Base-by-base conservation (phyloP, 2,113 vertebrate genomes). In the Callipepla californica region DNA sequence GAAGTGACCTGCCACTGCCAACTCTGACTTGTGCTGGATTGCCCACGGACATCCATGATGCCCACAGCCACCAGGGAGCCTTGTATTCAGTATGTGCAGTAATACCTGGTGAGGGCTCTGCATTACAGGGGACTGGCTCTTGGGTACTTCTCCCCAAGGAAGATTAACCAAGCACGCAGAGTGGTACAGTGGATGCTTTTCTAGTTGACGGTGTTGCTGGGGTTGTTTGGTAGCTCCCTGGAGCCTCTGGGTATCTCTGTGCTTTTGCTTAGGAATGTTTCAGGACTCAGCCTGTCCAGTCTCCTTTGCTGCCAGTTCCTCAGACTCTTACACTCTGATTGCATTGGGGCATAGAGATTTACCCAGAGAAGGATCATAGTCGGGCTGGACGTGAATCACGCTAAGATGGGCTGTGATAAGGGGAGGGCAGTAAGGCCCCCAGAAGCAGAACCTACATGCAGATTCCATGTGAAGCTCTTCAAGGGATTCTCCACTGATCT, bases 41-140 rank as follows among this genome's bases (percentile, higher is more conserved):
- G 2, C 7, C 12, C 6, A 1, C 11, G 58, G 18, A 15, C 26
- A 53, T 53, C 26, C 51, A 30, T 6, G 26, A 53, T 73, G 65
- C 32, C 72, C 38, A 5, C 5, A 18, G 47, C 44, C 1, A 5
- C 50, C 9, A 1, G 25, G 50, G 9, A 81, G 57, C 44, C 58
- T 34, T 14, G 9, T 13, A 6, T 45, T 85, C 48, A 5, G 17
- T 15, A 2, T 9, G 13, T 30, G 5, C 47, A n/a, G 7, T 15
- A 55, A 45, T 13, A 18, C 10, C 1, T 1, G 2, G 58, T 30
- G 30, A 70, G 81, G 22, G 36, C 40, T 66, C 65, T 20, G 57
- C 0, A 0, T 50, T 22, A 16, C 0, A 20, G 68, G 53, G 51
- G 32, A 25, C 36, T 47, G 48, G 10, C 7, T 22, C 12, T 23